phyloP scores from a whole-genome alignment of 2,888 invertebrate species.

The Steinernema hermaphroditum region DNA sequence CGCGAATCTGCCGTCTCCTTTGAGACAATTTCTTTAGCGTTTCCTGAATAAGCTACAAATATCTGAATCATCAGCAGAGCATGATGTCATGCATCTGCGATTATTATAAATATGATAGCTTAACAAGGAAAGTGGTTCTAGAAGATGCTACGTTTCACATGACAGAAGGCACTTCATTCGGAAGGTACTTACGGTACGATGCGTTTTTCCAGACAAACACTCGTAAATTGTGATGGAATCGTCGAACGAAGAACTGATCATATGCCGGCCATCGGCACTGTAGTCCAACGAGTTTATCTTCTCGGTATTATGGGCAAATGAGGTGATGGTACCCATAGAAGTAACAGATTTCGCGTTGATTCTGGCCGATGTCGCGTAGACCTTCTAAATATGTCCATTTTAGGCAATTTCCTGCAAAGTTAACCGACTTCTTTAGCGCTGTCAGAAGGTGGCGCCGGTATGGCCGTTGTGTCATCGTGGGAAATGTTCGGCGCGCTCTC shows the following conservation, averaged over 20 bases:
- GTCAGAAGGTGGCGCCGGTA: not conserved
- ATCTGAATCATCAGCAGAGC: no score
- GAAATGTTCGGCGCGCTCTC: not conserved
- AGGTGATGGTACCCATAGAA: not conserved
- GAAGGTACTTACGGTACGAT: constrained; percentile 67
- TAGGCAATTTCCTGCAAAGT: not conserved
- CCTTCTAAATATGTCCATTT: not conserved
- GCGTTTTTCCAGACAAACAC: constrained; percentile 86
- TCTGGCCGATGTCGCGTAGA: no score
- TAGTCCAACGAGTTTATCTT: constrained; percentile 90
- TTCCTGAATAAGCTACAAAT: no score
- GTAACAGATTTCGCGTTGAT: not conserved
- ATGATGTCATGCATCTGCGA: no score
- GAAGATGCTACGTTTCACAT: no score
- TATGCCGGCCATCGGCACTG: constrained; percentile 88
- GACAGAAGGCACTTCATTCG: no score
- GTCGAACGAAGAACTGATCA: constrained; percentile 96
- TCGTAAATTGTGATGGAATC: constrained; percentile 99
- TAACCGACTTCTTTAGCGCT: constrained; percentile 6
- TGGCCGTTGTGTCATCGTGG: not conserved
- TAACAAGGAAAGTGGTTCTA: no score
- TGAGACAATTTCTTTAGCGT: no score
- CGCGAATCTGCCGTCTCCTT: constrained; percentile 62
- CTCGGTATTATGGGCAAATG: constrained; percentile 28
- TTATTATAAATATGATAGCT: no score